Base-by-base conservation (phyloP, 2,113 vertebrate species). In the Dendropsophus ebraccatus region DNA sequence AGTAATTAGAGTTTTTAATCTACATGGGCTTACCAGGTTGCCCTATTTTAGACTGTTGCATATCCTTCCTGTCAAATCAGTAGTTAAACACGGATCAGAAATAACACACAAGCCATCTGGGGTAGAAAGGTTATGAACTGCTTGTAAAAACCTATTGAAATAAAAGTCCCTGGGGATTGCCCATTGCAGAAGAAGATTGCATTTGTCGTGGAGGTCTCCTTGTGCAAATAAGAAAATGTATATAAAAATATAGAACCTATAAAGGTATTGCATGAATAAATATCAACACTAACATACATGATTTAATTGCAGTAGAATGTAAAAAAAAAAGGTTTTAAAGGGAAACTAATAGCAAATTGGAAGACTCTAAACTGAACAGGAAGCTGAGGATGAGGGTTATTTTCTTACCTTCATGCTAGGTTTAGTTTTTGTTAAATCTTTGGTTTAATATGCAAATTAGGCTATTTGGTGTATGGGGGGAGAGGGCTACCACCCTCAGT, bases 111-210 rank as follows among this genome's bases (percentile, higher is more conserved):
- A 90, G 90, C 90, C 90, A 91, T 95, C 92, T 92, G 89, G 91
- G 91, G 92, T 92, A 92, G 93, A 95, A 95, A 94, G 93, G 93
- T 95, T 95, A 91, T 8, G 87, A 91, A 92, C 91, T 89, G 88
- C 91, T 93, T 91, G 91, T 92, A 94, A 94, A n/a, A 92, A 91
- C 89, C 88, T 92, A 92, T 91, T 90, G 92, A 90, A 92, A 91
- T 91, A 92, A 94, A 93, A 93, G 92, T 88, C 90, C 89, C 58
- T 87, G 83, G 81, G 86, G 82, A 87, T 54, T 58, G 58, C 87
- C 87, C 80, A 37, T 54, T 80, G 35, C 81, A 72, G 78, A 89
- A 84, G 88, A 88, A 90, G 89, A 90, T 90, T 89, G 62, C 70
- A 58, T 81, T 60, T 65, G 78, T 47, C 25, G 62, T 50, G 49